Conservation (phyloP, 2,888 invertebrate genomes). For the Hyalella azteca region DNA sequence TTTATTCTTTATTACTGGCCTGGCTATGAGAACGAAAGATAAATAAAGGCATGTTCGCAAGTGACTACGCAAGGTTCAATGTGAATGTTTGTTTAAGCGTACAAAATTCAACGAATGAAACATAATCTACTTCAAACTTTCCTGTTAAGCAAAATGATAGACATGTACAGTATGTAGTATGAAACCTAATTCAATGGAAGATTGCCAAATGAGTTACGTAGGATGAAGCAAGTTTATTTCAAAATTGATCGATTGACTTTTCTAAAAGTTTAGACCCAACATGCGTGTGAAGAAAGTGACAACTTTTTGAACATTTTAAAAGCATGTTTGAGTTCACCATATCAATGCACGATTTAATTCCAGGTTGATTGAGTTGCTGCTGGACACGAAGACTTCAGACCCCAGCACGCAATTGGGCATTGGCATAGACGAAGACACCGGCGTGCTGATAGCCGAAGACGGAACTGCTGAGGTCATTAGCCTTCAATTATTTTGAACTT, state of each 20-base stretch:
- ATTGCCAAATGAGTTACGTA: background rate
- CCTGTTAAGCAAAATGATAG: too few relatives aligned
- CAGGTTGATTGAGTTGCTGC: constrained; percentile 38
- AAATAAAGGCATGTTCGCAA: too few relatives aligned
- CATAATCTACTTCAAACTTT: too few relatives aligned
- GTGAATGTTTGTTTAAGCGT: too few relatives aligned
- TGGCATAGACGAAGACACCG: constrained; percentile 45
- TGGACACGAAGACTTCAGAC: constrained; percentile 38
- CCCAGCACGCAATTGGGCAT: constrained; percentile 31
- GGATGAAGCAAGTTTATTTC: too few relatives aligned
- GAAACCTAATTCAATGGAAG: constrained; percentile 16
- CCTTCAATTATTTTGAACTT: too few relatives aligned
- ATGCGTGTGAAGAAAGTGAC: background rate
- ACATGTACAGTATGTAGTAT: constrained; percentile 44
- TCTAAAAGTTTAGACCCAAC: too few relatives aligned
- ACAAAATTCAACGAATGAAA: too few relatives aligned
- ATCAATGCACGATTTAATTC: background rate
- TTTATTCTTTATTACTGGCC: too few relatives aligned
- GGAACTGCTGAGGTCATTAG: background rate
- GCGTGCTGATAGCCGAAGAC: background rate
- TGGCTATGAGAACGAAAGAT: too few relatives aligned
- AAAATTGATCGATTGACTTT: too few relatives aligned
- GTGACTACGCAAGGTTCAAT: too few relatives aligned
- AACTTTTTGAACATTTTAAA: background rate
- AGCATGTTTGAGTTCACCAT: background rate